Conservation (phyloP, 2,113 vertebrate genomes). For the Narcine bancroftii region DNA sequence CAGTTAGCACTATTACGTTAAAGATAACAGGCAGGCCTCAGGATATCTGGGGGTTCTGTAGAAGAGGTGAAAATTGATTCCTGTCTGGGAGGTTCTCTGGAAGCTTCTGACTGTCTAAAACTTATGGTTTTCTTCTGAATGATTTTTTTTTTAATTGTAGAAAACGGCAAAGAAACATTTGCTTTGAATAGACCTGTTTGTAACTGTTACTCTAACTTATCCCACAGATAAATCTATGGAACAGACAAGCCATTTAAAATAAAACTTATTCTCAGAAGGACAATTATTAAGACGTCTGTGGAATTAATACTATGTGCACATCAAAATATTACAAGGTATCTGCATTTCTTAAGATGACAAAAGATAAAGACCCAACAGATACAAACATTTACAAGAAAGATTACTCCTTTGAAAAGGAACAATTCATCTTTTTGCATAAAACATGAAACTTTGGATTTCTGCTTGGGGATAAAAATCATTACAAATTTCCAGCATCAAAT, state of each 20-base stretch:
- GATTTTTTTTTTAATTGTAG: no score
- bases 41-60: no score
- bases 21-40: no score
- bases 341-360: not conserved
- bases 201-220: not conserved
- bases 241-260: not conserved
- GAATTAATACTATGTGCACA: not conserved
- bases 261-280: not conserved
- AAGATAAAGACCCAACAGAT: no score
- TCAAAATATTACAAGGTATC: not conserved
- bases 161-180: not conserved
- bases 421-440: not conserved
- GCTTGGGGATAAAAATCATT: not conserved
- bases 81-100: no score
- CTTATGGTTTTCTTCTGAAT: no score
- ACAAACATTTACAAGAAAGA: not conserved
- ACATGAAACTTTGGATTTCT: not conserved
- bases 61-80: no score
- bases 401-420: no score
- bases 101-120: no score
- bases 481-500: not conserved
- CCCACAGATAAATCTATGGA: not conserved
- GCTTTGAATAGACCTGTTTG: not conserved
- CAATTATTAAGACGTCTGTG: not conserved
- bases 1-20: no score